Conservation (phyloP, 2,888 invertebrate genomes). For the Quadriops clusia region DNA sequence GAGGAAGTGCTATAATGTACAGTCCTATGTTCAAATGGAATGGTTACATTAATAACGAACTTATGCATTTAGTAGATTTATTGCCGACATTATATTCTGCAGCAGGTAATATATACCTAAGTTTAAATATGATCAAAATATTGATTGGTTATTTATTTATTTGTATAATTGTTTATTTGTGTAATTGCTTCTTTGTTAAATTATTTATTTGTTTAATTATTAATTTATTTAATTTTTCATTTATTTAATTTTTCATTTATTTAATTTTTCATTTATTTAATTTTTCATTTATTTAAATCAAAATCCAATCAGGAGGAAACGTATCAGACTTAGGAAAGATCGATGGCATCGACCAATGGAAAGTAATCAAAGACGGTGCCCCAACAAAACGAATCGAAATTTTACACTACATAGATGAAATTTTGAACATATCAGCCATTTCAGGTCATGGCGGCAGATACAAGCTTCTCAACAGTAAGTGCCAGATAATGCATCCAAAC, state of each 20-base stretch:
- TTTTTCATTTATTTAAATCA: constrained; percentile 3
- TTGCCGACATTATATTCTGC: constrained; percentile 50
- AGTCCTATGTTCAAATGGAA: constrained; percentile 43
- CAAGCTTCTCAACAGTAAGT: constrained; percentile 30
- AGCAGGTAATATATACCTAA: constrained; percentile 15
- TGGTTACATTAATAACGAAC: constrained; percentile 42
- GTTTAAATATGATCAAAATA: not conserved
- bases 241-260: too few species aligned
- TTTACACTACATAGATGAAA: constrained; percentile 31
- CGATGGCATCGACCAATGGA: constrained; percentile 35
- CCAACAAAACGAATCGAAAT: constrained; percentile 16
- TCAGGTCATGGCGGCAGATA: constrained; percentile 25
- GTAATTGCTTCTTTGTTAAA: too few species aligned
- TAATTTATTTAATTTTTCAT: too few species aligned
- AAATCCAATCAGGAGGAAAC: constrained; percentile 31
- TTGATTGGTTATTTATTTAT: too few species aligned
- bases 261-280: too few species aligned
- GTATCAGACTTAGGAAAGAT: constrained; percentile 23
- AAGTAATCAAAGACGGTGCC: constrained; percentile 20
- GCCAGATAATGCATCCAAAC: too few species aligned
- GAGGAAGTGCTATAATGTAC: constrained; percentile 64
- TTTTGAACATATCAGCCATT: constrained; percentile 30
- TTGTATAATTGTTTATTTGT: too few species aligned
- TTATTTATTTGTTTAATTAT: too few species aligned
- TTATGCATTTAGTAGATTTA: constrained; percentile 75